These are phyloP conservation scores for Ceuthmochares aereus DNA, from an alignment of 2,113 vertebrate species.

Conservation along the genomic window DNA sequence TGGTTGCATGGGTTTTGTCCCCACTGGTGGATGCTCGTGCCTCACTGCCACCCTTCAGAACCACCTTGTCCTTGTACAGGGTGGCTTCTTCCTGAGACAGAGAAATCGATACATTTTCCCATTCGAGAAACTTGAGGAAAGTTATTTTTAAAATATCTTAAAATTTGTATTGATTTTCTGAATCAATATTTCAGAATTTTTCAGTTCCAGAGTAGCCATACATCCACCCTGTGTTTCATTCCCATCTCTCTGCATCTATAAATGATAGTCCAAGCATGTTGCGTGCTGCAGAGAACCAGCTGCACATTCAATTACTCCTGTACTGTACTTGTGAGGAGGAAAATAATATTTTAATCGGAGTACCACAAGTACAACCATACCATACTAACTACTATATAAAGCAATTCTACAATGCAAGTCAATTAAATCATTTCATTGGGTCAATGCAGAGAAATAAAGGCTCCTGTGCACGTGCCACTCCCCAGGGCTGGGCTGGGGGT, in stretches of 20 bases:
- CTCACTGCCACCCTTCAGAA: neutral
- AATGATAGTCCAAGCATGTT: neutral
- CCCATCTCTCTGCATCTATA: neutral
- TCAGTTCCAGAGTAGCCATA: neutral
- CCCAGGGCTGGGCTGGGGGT: neutral
- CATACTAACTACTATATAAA: neutral
- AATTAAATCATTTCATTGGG: neutral
- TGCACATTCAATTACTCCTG: neutral
- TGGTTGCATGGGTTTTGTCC: neutral
- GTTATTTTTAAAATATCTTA: constrained; percentile 10
- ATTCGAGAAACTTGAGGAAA: constrained; percentile 1
- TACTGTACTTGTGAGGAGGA: neutral
- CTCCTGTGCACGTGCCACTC: neutral
- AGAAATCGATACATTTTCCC: neutral
- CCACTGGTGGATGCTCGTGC: neutral
- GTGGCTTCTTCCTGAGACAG: neutral
- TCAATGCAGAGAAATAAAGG: neutral
- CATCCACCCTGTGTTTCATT: neutral
- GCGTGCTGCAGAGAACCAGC: neutral
- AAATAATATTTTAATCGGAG: neutral
- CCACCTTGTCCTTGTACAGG: neutral
- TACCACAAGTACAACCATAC: neutral
- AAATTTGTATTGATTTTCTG: constrained; percentile 11
- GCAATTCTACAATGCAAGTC: neutral
- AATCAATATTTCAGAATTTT: constrained; percentile 17